Evolutionary conservation across 2,113 vertebrate genomes (phyloP).

Genomic region (Puma concolor): DNA sequence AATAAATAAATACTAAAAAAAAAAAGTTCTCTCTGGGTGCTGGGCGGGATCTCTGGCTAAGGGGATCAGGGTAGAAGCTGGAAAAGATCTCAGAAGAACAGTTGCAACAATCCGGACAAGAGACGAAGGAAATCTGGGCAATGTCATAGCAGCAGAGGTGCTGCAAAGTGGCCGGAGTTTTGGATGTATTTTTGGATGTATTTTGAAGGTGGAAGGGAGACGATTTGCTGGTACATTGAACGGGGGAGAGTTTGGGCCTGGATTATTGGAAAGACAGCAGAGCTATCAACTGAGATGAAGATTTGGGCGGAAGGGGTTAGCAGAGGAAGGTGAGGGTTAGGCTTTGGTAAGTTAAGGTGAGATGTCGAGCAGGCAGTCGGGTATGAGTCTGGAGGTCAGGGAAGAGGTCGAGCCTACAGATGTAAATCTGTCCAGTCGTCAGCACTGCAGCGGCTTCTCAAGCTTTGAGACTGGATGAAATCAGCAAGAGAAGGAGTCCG

Average conservation of each 20-base stretch:
- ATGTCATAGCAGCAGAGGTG: rapidly evolving
- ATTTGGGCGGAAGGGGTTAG: not conserved
- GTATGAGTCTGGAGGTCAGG: not conserved
- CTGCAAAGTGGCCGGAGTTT: not conserved
- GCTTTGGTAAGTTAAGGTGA: not conserved
- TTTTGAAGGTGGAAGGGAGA: not conserved
- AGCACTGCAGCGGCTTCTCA: not conserved
- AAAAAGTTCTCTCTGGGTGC: not conserved
- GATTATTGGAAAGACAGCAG: not conserved
- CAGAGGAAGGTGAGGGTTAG: not conserved
- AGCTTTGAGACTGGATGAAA: not conserved
- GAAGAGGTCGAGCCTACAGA: not conserved
- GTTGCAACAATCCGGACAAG: not conserved
- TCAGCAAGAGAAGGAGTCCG: no score
- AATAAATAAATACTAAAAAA: no score
- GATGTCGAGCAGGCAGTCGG: not conserved
- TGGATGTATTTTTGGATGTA: not conserved
- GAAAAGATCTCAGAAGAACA: not conserved
- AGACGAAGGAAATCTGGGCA: not conserved
- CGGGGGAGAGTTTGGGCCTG: not conserved
- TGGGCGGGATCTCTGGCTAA: not conserved
- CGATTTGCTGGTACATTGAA: not conserved
- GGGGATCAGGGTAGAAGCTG: not conserved
- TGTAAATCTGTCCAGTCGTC: not conserved
- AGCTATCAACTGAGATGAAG: not conserved